A percentile compares a stretch with the other conserved stretches of the same genome.
Conservation (phyloP, 2,888 invertebrate genomes). For the Acanthosepion esculentum region DNA sequence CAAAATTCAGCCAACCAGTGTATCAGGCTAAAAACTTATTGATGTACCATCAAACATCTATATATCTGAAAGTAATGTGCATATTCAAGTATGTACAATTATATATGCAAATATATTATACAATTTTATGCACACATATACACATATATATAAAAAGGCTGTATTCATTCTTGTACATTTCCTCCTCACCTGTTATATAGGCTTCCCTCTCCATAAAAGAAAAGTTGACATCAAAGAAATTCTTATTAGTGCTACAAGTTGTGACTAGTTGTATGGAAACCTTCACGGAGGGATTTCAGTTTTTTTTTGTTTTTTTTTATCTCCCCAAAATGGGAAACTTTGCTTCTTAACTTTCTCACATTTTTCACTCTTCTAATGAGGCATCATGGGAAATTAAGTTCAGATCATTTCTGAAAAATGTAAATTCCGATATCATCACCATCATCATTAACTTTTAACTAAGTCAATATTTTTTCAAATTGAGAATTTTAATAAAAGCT, state of each 20-base stretch:
- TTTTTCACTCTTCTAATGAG: background rate
- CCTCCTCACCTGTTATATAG: background rate
- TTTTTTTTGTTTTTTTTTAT: background rate
- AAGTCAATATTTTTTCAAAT: background rate
- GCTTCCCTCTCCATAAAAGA: background rate
- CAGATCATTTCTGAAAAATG: background rate
- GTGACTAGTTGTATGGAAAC: background rate
- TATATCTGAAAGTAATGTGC: too few species aligned
- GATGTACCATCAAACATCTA: too few species aligned
- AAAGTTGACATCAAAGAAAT: background rate
- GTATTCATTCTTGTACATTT: too few species aligned
- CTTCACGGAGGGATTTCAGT: background rate
- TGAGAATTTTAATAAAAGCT: too few species aligned
- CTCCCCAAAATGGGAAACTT: background rate
- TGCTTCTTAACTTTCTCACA: background rate
- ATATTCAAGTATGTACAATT: too few species aligned
- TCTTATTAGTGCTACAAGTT: background rate
- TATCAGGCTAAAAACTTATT: too few species aligned
- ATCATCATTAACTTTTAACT: too few species aligned
- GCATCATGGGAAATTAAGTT: slow-evolving; percentile 13
- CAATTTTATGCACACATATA: too few species aligned
- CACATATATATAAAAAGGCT: too few species aligned
- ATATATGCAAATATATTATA: too few species aligned
- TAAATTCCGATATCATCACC: too few species aligned
- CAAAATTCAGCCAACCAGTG: too few species aligned